Percentiles rank a stretch among this genome's conserved stretches.
Conservation (phyloP, 1,140 invertebrate genomes). For the Drosophila simulans region DNA sequence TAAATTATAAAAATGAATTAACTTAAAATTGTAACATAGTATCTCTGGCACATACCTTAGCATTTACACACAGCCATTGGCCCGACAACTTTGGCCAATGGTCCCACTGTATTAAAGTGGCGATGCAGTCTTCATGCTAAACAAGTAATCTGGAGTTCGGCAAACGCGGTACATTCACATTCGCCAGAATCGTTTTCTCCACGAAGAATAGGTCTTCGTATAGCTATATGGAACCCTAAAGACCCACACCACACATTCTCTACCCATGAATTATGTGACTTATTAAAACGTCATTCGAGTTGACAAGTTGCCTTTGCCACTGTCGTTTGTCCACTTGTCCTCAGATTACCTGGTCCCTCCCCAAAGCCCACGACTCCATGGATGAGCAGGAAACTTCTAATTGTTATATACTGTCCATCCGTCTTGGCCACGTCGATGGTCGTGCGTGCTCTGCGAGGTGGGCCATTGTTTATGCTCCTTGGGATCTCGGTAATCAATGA, state of each 20-base stretch:
- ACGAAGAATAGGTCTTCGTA: not conserved
- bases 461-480: slow-evolving; percentile 42
- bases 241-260: slow-evolving; percentile 1
- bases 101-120: slow-evolving; percentile 15
- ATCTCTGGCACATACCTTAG: not conserved
- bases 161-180: slow-evolving; percentile 60
- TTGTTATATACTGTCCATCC: slow-evolving; percentile 60
- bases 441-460: slow-evolving; percentile 9
- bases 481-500: slow-evolving; percentile 49
- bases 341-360: slow-evolving; percentile 15
- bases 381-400: slow-evolving; percentile 68
- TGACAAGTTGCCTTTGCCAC: slow-evolving; percentile 80
- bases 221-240: not conserved
- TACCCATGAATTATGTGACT: slow-evolving; percentile 81
- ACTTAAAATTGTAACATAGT: not conserved
- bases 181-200: not conserved
- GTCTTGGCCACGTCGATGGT: not conserved
- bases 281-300: slow-evolving; percentile 82
- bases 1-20: not conserved
- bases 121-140: slow-evolving; percentile 42
- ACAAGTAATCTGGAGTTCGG: slow-evolving; percentile 50
- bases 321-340: slow-evolving; percentile 24
- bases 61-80: not conserved
- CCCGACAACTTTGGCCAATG: not conserved
- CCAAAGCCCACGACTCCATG: not conserved